phyloP scores from a whole-genome alignment of 2,888 invertebrate genomes.

The Eristalinus aeneus region DNA sequence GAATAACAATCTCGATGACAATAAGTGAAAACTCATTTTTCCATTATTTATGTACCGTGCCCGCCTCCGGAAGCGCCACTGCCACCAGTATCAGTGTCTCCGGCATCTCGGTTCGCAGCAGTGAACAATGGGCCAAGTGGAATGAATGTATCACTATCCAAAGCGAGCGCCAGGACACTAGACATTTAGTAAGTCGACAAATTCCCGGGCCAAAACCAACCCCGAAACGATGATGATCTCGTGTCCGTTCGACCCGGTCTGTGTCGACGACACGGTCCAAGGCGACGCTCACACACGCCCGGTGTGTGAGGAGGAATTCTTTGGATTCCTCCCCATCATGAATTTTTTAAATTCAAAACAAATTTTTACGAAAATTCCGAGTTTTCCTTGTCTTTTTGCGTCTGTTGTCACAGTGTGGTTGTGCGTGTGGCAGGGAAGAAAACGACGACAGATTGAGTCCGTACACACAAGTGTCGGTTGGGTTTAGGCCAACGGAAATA shows the following conservation, averaged over 20 bases:
- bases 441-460: slow-evolving; percentile 8
- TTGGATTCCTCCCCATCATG: neutral
- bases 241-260: neutral
- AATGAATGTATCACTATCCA: slow-evolving; percentile 18
- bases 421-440: neutral
- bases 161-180: neutral
- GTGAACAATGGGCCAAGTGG: slow-evolving; percentile 31
- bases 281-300: neutral
- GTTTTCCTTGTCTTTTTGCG: slow-evolving; percentile 16
- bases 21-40: slow-evolving; percentile 34
- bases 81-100: slow-evolving; percentile 1
- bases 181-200: slow-evolving; percentile 38
- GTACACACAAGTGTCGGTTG: neutral
- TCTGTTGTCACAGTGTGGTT: neutral
- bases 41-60: slow-evolving; percentile 10
- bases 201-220: slow-evolving; percentile 44
- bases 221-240: slow-evolving; percentile 42
- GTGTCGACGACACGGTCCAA: neutral
- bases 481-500: neutral
- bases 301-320: slow-evolving; percentile 15
- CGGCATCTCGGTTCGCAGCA: neutral
- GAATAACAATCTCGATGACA: slow-evolving; percentile 24
- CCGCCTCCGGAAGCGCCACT: neutral
- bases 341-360: slow-evolving; percentile 47
- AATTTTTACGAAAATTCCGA: slow-evolving; percentile 60